phyloP scores from a whole-genome alignment of 1,140 invertebrate genomes.

The Apis laboriosa region DNA sequence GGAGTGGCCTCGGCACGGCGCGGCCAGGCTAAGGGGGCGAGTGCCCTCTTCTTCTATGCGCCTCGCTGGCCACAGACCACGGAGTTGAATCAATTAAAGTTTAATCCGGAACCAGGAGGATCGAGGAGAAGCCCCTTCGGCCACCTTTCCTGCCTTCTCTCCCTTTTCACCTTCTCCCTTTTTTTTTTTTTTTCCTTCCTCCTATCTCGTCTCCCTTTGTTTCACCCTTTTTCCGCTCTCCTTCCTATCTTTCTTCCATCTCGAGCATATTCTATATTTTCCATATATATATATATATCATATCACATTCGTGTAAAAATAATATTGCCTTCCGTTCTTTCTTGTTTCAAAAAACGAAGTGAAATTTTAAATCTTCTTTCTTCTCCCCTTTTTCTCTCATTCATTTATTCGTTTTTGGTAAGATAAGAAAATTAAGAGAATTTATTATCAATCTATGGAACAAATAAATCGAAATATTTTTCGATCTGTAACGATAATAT shows the following conservation, averaged over 20 bases:
- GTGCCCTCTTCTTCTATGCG: conserved; percentile 73
- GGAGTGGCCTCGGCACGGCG: conserved; percentile 53
- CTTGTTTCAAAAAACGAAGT: background rate
- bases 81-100: conserved; percentile 81
- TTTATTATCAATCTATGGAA: too few relatives aligned
- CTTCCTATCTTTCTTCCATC: conserved; percentile 26
- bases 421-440: too few relatives aligned
- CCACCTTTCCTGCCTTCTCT: conserved; percentile 50
- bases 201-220: conserved; percentile 1
- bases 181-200: conserved; percentile 2
- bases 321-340: background rate
- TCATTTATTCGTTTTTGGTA: background rate
- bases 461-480: too few relatives aligned
- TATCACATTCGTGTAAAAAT: too few relatives aligned
- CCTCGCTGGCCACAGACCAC: conserved; percentile 76
- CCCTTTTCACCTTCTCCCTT: conserved; percentile 17
- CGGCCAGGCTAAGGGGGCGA: conserved; percentile 63
- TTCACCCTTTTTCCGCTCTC: background rate
- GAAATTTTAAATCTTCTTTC: background rate
- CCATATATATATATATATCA: too few relatives aligned
- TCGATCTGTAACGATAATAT: too few relatives aligned
- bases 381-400: conserved; percentile 1
- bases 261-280: too few relatives aligned
- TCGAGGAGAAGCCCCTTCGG: conserved; percentile 67
- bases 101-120: conserved; percentile 78